These are phyloP conservation scores for Rhabdomys dilectus DNA, from an alignment of 2,113 vertebrate species.

Conservation along the genomic window DNA sequence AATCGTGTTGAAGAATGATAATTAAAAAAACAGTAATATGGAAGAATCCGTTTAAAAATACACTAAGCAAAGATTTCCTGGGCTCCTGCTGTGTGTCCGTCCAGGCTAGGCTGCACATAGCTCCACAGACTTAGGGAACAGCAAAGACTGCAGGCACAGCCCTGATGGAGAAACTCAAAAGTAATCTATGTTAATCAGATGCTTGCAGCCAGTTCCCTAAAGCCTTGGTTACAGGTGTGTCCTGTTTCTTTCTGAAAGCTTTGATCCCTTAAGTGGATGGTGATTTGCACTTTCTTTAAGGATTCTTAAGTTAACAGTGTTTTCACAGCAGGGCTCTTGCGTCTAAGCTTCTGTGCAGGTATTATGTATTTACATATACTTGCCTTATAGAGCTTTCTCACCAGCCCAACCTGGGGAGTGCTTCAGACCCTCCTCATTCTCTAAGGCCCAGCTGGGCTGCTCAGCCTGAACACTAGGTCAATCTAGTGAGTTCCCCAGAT, in stretches of 20 bases:
- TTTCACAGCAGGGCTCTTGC: neutral
- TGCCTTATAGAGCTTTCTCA: neutral
- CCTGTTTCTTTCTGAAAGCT: neutral
- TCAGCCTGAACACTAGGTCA: no score
- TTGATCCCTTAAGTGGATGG: constrained; percentile 24
- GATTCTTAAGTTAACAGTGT: constrained; percentile 10
- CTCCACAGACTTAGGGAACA: fast-evolving
- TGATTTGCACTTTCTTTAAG: constrained; percentile 24
- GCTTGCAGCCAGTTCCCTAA: neutral
- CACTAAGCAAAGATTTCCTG: neutral
- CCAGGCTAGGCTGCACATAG: neutral
- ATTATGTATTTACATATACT: neutral
- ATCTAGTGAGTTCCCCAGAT: neutral
- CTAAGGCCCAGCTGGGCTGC: neutral
- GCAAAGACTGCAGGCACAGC: neutral
- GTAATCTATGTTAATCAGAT: neutral
- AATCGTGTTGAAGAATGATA: neutral
- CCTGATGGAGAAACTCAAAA: neutral
- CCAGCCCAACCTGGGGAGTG: neutral
- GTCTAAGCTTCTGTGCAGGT: neutral
- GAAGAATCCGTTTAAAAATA: neutral
- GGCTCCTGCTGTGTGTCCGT: neutral
- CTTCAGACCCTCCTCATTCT: neutral
- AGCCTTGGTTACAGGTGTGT: neutral
- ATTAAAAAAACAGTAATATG: neutral